Conservation (phyloP, 1,140 invertebrate species). For the Archivesica marissinica region DNA sequence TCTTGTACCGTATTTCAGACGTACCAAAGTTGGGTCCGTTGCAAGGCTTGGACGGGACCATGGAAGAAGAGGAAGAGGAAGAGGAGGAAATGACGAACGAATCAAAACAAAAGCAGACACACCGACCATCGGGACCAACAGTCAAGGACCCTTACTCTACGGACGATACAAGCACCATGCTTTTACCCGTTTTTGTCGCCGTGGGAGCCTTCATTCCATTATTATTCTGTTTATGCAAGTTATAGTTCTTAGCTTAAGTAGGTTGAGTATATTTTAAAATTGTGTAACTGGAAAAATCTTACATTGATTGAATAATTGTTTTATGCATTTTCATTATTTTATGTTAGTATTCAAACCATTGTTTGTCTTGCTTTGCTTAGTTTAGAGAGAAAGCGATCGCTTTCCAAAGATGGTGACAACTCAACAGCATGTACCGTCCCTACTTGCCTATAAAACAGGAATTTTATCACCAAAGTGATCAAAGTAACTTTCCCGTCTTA, state of each 20-base stretch:
- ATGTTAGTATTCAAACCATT: too few species aligned
- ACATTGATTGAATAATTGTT: too few species aligned
- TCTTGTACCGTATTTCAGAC: too few species aligned
- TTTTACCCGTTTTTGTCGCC: constrained; percentile 96
- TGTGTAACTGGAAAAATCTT: background rate
- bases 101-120: constrained; percentile 73
- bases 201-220: constrained; percentile 97
- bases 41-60: constrained; percentile 86
- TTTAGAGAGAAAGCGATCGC: too few species aligned
- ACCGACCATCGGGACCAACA: constrained; percentile 80
- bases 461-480: too few species aligned
- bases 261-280: background rate
- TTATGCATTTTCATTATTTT: too few species aligned
- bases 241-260: constrained; percentile 85
- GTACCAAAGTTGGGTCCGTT: constrained; percentile 90
- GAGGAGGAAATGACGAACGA: constrained; percentile 78
- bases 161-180: constrained; percentile 94
- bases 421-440: too few species aligned
- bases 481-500: too few species aligned
- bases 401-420: too few species aligned
- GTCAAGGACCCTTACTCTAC: constrained; percentile 92
- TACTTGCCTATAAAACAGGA: too few species aligned
- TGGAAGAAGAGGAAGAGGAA: constrained; percentile 88
- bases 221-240: constrained; percentile 97
- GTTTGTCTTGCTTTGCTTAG: too few species aligned